Evolutionary conservation across 2,797 vertebrate genomes (phyloP).

Genomic region (Potorous gilbertii): DNA sequence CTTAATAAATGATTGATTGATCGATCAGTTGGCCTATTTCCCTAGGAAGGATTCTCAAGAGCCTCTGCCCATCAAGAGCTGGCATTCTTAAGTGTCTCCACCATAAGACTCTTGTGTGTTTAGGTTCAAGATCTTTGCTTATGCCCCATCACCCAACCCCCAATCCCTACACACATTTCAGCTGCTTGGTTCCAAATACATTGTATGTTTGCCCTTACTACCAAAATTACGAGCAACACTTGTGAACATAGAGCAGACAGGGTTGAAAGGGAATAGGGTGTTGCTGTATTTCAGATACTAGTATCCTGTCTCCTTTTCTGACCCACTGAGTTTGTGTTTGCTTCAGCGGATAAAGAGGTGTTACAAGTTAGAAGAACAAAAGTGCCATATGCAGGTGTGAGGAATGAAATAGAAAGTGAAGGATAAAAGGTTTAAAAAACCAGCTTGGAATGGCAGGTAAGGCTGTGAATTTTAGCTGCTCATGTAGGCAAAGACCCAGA

Average conservation of each 20-base stretch:
- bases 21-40: not conserved
- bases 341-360: not conserved
- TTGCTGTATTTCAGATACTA: not conserved
- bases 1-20: not conserved
- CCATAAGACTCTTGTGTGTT: not conserved
- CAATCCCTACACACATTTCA: not conserved
- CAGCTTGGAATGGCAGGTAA: not conserved
- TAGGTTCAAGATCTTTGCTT: not conserved
- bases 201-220: not conserved
- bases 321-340: not conserved
- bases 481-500: not conserved
- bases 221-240: not conserved
- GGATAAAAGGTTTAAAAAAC: not conserved
- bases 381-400: not conserved
- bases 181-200: not conserved
- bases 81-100: not conserved
- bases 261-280: not conserved
- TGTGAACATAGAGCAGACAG: not conserved
- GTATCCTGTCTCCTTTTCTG: not conserved
- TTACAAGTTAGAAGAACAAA: not conserved
- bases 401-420: not conserved
- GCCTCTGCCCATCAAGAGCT: not conserved
- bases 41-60: not conserved
- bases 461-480: not conserved
- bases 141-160: not conserved